Conservation (phyloP, 64 coral and sea anemone genomes). For the Trachythela sp. region DNA sequence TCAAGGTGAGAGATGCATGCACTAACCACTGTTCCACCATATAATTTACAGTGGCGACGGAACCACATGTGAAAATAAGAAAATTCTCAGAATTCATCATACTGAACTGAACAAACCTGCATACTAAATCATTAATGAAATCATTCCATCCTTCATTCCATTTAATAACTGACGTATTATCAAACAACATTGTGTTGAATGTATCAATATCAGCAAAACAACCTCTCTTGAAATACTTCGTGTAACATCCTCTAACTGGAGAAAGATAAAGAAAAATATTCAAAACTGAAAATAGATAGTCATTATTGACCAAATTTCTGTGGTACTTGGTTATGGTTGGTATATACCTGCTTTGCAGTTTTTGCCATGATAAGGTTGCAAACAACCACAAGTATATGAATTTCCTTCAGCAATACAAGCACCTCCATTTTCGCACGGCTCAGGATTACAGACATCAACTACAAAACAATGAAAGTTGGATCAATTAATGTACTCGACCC, state of each 20-base stretch:
- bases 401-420: neutral
- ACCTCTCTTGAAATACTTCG: neutral
- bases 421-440: slow-evolving; percentile 2
- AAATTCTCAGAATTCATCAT: neutral
- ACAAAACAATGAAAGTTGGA: neutral
- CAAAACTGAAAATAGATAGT: neutral
- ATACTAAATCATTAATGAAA: neutral
- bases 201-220: neutral
- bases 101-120: neutral
- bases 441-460: neutral
- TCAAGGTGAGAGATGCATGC: too few species aligned
- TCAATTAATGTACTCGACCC: neutral
- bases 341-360: slow-evolving; percentile 2
- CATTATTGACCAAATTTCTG: neutral
- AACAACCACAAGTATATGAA: neutral
- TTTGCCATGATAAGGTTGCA: neutral
- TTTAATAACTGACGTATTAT: neutral
- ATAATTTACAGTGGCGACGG: too few species aligned
- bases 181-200: neutral
- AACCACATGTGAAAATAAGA: too few species aligned
- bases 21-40: too few species aligned
- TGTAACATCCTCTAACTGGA: neutral
- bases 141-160: neutral
- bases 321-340: neutral
- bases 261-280: neutral